Conservation (phyloP, 2,113 vertebrate genomes). For the Spizaetus ornatus region DNA sequence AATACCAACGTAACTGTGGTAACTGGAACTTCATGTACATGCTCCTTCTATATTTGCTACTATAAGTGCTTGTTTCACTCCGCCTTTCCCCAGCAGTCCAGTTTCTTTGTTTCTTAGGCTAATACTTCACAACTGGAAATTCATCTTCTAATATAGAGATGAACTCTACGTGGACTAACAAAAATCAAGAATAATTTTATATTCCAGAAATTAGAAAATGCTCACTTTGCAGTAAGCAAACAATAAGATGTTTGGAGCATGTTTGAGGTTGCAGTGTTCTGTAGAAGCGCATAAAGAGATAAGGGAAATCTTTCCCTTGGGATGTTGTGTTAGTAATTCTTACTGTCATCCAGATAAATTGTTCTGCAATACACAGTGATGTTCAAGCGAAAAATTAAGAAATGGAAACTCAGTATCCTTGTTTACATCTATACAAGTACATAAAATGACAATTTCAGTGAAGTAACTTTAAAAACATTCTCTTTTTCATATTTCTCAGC, state of each 20-base stretch:
- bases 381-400: neutral
- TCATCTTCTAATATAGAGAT: neutral
- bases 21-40: neutral
- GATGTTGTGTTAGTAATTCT: neutral
- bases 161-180: neutral
- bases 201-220: neutral
- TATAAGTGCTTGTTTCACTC: neutral
- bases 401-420: neutral
- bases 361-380: neutral
- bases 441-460: neutral
- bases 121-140: neutral
- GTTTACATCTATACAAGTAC: neutral
- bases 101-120: neutral
- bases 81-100: neutral
- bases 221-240: neutral
- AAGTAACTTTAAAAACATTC: neutral
- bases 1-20: neutral
- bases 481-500: neutral
- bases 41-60: neutral
- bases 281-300: neutral
- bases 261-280: neutral
- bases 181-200: neutral
- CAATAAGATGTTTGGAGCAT: neutral
- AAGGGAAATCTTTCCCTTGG: neutral
- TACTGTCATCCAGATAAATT: neutral